These are phyloP conservation scores for Meandrusa payeni DNA, from an alignment of 2,888 invertebrate species.

Conservation along the genomic window DNA sequence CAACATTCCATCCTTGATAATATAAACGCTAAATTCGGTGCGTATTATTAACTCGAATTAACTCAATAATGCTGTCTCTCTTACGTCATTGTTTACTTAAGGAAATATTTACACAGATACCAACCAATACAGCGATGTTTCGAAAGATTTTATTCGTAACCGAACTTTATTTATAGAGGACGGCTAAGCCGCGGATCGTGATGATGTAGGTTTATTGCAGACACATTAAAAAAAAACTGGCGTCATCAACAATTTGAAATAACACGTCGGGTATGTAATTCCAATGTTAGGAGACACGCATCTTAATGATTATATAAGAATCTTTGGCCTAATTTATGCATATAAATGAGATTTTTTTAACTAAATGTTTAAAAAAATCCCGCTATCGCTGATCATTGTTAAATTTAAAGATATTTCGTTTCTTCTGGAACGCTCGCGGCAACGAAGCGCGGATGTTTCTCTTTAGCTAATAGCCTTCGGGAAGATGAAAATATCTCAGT, in stretches of 20 bases:
- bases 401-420: slow-evolving; percentile 25
- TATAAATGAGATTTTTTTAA: too few species aligned
- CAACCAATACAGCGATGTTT: slow-evolving; percentile 47
- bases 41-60: slow-evolving; percentile 12
- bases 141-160: slow-evolving; percentile 51
- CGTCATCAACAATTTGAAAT: slow-evolving; percentile 26
- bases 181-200: slow-evolving; percentile 48
- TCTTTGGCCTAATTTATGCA: not conserved
- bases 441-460: slow-evolving; percentile 34
- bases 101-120: slow-evolving; percentile 50
- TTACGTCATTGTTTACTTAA: slow-evolving; percentile 70
- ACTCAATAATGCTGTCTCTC: slow-evolving; percentile 26
- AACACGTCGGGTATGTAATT: slow-evolving; percentile 19
- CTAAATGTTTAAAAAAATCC: slow-evolving; percentile 12
- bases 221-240: slow-evolving; percentile 41
- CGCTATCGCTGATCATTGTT: slow-evolving; percentile 1
- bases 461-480: slow-evolving; percentile 34
- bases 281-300: not conserved
- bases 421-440: slow-evolving; percentile 30
- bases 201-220: slow-evolving; percentile 62
- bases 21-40: slow-evolving; percentile 10
- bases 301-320: too few species aligned
- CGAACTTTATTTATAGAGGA: slow-evolving; percentile 58
- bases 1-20: not conserved
- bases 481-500: slow-evolving; percentile 50